Percentiles rank a stretch among this genome's conserved stretches.
Evolutionary conservation across 92 coral and sea anemone species (phyloP).

Genomic region (Palythoa grandis): DNA sequence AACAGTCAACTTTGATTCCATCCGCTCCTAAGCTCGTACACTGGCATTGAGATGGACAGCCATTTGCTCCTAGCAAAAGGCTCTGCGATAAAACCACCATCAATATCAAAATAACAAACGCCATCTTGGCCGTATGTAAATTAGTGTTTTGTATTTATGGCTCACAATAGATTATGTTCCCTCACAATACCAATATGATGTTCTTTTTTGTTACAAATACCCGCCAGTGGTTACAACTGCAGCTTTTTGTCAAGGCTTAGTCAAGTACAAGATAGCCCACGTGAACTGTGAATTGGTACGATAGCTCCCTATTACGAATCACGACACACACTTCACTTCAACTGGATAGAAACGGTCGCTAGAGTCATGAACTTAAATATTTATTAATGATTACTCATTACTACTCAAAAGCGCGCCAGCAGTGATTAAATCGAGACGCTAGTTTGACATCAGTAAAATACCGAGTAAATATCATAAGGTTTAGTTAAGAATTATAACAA

Average conservation of each 20-base stretch:
- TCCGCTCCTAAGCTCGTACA: constrained; percentile 6
- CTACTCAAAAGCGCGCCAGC: constrained; percentile 26
- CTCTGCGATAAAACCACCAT: background rate
- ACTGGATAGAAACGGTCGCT: background rate
- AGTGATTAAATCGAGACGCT: constrained; percentile 16
- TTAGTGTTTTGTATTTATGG: background rate
- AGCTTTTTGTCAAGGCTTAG: background rate
- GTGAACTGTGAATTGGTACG: background rate
- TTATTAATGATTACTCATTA: constrained; percentile 44
- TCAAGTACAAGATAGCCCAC: background rate
- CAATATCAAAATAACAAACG: constrained; percentile 9
- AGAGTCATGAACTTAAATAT: background rate
- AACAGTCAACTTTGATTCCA: constrained; percentile 41
- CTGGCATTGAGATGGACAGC: constrained; percentile 24
- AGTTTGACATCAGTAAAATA: constrained; percentile 6
- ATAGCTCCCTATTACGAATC: background rate
- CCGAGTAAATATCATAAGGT: background rate
- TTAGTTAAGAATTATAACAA: background rate
- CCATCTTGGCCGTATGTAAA: constrained; percentile 44
- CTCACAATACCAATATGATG: constrained; percentile 7
- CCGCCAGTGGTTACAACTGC: background rate
- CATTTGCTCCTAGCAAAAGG: background rate
- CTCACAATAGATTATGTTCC: background rate
- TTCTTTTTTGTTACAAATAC: constrained; percentile 18
- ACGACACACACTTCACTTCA: background rate